These are phyloP conservation scores for Sericinus montela DNA, from an alignment of 2,888 invertebrate species.

Conservation along the genomic window DNA sequence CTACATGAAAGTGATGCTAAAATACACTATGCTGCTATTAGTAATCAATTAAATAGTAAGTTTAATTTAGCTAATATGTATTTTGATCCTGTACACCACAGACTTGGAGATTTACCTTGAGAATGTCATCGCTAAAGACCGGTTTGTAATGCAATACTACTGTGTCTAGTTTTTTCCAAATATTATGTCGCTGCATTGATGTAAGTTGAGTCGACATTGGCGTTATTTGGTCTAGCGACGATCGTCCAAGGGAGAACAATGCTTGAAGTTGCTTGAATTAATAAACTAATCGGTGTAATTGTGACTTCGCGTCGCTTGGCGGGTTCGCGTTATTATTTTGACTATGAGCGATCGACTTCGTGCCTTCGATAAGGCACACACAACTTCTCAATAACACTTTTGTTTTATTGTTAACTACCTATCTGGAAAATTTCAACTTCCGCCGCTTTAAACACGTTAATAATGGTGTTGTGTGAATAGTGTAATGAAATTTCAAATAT, in stretches of 20 bases:
- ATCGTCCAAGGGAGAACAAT: constrained; percentile 70
- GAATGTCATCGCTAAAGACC: constrained; percentile 33
- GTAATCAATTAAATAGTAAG: too few species aligned
- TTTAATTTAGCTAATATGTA: not conserved
- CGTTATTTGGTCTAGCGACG: constrained; percentile 73
- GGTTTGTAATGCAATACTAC: constrained; percentile 47
- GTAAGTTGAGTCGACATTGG: constrained; percentile 48
- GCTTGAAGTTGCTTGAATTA: constrained; percentile 56
- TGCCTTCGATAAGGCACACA: constrained; percentile 68
- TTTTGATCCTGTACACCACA: too few species aligned
- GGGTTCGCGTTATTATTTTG: constrained; percentile 47
- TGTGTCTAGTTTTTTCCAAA: constrained; percentile 45
- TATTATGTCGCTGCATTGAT: constrained; percentile 44
- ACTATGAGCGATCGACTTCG: constrained; percentile 65
- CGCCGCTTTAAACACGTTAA: constrained; percentile 22
- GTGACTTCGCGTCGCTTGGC: constrained; percentile 43
- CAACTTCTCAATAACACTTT: constrained; percentile 35
- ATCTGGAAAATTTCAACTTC: constrained; percentile 49
- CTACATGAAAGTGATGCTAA: too few species aligned
- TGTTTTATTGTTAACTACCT: constrained; percentile 56
- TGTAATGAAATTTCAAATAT: too few species aligned
- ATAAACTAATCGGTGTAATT: constrained; percentile 71
- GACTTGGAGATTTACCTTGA: constrained; percentile 31
- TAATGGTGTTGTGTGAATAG: too few species aligned
- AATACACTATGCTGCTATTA: too few species aligned